Base-by-base conservation (phyloP, 1,140 invertebrate species). In the Diachasma alloeum region DNA sequence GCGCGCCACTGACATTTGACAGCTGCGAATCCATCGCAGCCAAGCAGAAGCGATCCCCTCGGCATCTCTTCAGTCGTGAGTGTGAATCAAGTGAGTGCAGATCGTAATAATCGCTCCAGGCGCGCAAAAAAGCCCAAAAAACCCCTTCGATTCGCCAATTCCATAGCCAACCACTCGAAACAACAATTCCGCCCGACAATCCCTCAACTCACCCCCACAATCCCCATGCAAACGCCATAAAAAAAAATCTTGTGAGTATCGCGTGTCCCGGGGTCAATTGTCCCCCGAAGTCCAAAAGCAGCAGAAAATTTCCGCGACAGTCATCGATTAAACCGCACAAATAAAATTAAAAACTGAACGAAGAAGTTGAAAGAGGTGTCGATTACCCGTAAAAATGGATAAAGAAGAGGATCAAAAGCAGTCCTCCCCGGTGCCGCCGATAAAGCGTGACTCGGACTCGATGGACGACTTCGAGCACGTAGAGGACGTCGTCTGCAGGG, bases 381-480 rank as follows among this genome's bases (percentile, higher is more conserved):
- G 31, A 59, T 59, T 59, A 59, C 31, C 31, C 31, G 37, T 22
- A 26, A 59, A 19, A 68, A 75, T 75, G 67, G 67, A 75, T 8
- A 70, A 22, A 42, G 46, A 70, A 10, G 53, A 72, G 46, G 13
- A 56, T 4, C 68, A 72, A 13, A 3, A 70, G 17, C 13, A 24
- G 31, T 11, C 15, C 9, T 39, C 4, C 9, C 6, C 44, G 10
- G 1, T 56, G 19, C 19, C n/a, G 10, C 66, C 37, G 13, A 88
- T 93, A 78, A 91, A 91, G 82, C 89, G 92, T 44, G 92, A 93
- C 69, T 91, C 92, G 81, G 93, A 94, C 81, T 94, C 93, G 5
- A 89, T 92, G 48, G 93, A 94, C 81, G 93, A 94, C 84, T 94
- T 94, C 84, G 92, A 92, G 66, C 91, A 92, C 78, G 90, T 91